phyloP scores from a whole-genome alignment of 2,888 invertebrate species.

The Serrognathus titanus region DNA sequence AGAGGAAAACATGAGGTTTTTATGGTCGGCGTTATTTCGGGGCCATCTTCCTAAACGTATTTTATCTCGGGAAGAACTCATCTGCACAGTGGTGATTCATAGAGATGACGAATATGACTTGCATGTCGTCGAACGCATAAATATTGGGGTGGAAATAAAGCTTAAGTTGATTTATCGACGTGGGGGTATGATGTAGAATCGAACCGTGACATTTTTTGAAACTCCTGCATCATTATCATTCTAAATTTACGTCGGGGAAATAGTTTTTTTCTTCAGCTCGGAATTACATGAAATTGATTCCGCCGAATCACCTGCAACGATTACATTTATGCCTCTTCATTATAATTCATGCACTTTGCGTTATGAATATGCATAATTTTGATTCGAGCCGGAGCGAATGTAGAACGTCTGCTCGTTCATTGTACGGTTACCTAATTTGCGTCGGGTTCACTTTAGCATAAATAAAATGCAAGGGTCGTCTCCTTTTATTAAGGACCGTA shows the following conservation, averaged over 20 bases:
- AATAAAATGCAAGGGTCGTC: slow-evolving; percentile 29
- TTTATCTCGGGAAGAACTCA: slow-evolving; percentile 9
- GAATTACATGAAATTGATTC: not conserved
- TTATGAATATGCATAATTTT: slow-evolving; percentile 6
- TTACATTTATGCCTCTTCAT: slow-evolving; percentile 1
- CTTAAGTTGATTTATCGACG: slow-evolving; percentile 30
- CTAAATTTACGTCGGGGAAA: not conserved
- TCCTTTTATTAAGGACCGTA: slow-evolving; percentile 28
- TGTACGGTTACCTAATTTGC: slow-evolving; percentile 15
- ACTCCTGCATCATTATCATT: not conserved
- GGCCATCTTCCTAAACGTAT: not conserved
- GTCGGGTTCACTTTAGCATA: slow-evolving; percentile 26
- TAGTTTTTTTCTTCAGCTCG: slow-evolving; percentile 5
- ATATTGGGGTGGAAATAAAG: slow-evolving; percentile 26
- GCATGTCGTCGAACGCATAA: slow-evolving; percentile 32
- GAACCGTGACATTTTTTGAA: slow-evolving; percentile 13
- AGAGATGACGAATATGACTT: slow-evolving; percentile 35
- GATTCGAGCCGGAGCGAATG: slow-evolving; percentile 9
- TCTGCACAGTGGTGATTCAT: slow-evolving; percentile 28
- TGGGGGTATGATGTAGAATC: slow-evolving; percentile 16
- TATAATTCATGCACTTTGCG: not conserved
- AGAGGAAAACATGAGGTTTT: too few species aligned
- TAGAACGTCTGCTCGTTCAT: slow-evolving; percentile 10
- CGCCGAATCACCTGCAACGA: not conserved
- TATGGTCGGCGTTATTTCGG: slow-evolving; percentile 8